Evolutionary conservation across 2,113 vertebrate genomes (phyloP).

Genomic region (Conger conger): DNA sequence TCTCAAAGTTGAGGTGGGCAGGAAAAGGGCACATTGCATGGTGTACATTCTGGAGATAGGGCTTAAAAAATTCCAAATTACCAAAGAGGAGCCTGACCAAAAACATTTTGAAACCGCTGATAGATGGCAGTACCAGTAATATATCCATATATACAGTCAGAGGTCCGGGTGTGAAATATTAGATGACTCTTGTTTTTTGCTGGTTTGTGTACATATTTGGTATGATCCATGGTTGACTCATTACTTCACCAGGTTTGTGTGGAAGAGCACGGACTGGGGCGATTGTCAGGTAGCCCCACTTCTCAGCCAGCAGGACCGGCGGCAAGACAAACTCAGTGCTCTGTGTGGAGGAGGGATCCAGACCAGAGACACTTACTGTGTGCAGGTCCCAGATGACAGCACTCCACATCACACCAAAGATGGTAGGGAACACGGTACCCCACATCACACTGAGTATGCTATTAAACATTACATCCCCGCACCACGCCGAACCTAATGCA

Average conservation of each 20-base stretch:
- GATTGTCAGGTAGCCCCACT: conserved; percentile 75
- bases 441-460: not conserved
- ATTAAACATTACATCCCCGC: not conserved
- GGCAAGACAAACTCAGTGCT: conserved; percentile 40
- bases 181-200: not conserved
- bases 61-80: no score
- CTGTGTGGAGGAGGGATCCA: conserved; percentile 81
- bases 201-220: not conserved
- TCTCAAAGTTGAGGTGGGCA: no score
- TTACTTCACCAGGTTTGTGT: conserved; percentile 71
- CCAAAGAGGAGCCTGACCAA: no score
- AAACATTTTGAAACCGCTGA: not conserved
- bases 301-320: conserved; percentile 65
- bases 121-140: not conserved
- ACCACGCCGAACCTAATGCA: not conserved
- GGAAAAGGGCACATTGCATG: no score
- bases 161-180: not conserved
- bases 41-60: no score
- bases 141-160: not conserved
- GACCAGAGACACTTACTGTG: conserved; percentile 74
- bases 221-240: not conserved
- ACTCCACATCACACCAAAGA: conserved; percentile 59
- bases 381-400: conserved; percentile 44
- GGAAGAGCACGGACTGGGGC: conserved; percentile 81
- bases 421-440: conserved; percentile 54